phyloP scores from a whole-genome alignment of 2,797 vertebrate species.

The Orestias chungarensis region DNA sequence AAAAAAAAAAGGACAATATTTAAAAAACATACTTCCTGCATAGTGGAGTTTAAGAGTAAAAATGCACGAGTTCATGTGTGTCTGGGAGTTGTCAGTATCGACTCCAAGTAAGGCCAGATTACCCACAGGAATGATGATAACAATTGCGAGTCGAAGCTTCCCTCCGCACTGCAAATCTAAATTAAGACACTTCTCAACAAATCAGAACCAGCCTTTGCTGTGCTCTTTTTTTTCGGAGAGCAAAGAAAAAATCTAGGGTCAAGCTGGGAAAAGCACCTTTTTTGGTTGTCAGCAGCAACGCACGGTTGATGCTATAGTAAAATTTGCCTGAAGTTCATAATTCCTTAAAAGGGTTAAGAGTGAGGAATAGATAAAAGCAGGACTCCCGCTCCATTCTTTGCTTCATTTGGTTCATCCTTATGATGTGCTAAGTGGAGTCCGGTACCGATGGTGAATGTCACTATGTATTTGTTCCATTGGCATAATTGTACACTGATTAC shows the following conservation, averaged over 20 bases:
- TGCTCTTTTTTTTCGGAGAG: background rate
- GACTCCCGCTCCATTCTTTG: no score
- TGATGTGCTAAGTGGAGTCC: no score
- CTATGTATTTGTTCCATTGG: no score
- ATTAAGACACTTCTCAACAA: slow-evolving; percentile 30
- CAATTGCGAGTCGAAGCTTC: slow-evolving; percentile 24
- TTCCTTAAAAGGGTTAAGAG: no score
- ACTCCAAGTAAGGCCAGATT: slow-evolving; percentile 61
- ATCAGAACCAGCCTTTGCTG: slow-evolving; percentile 25
- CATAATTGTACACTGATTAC: no score
- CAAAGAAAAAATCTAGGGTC: background rate
- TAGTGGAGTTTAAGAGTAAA: slow-evolving; percentile 16
- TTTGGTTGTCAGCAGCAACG: slow-evolving; percentile 24
- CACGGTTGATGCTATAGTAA: background rate
- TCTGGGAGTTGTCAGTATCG: slow-evolving; percentile 21
- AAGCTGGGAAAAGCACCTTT: slow-evolving; percentile 28
- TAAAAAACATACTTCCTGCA: background rate
- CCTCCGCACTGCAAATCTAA: slow-evolving; percentile 34
- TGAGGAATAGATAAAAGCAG: no score
- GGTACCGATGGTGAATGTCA: no score
- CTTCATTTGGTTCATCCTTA: no score
- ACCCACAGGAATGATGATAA: slow-evolving; percentile 55
- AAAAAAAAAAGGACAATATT: background rate
- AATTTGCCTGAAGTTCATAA: slow-evolving; percentile 10
- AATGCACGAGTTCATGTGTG: slow-evolving; percentile 18